Conservation (phyloP, 2,113 vertebrate species). For the Poecilia latipinna region DNA sequence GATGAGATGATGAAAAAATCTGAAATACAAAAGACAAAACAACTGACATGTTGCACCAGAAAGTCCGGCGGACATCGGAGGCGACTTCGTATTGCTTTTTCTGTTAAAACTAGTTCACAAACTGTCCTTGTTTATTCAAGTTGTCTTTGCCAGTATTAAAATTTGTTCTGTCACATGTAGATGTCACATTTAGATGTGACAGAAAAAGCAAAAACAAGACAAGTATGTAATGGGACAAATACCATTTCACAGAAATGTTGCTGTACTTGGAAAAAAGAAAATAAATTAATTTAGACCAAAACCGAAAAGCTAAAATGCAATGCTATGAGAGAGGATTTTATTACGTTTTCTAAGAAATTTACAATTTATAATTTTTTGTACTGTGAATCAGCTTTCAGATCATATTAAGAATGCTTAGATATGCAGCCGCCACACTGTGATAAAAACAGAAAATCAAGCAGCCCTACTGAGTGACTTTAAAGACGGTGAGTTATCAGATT, state of each 20-base stretch:
- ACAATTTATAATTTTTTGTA: not conserved
- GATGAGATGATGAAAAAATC: too few species aligned
- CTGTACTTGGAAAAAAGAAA: too few species aligned
- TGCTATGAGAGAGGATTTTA: not conserved
- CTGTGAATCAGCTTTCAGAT: not conserved
- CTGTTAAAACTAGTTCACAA: too few species aligned
- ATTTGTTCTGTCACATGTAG: too few species aligned
- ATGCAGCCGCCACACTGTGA: not conserved
- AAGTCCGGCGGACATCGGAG: too few species aligned
- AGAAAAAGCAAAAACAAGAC: not conserved
- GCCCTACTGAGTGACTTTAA: conserved; percentile 19
- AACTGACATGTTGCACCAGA: too few species aligned
- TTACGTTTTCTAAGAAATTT: not conserved
- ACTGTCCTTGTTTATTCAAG: too few species aligned
- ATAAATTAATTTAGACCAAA: not conserved
- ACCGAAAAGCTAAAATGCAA: not conserved
- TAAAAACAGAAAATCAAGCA: not conserved
- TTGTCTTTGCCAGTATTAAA: too few species aligned
- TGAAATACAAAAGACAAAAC: too few species aligned
- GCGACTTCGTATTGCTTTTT: too few species aligned
- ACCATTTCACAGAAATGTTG: not conserved
- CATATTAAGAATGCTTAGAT: not conserved
- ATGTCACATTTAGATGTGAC: not conserved
- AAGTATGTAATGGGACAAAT: not conserved
- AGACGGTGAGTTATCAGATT: conserved; percentile 35